Evolutionary conservation across 1,140 invertebrate species (phyloP).

Genomic region (Bombus confusus): DNA sequence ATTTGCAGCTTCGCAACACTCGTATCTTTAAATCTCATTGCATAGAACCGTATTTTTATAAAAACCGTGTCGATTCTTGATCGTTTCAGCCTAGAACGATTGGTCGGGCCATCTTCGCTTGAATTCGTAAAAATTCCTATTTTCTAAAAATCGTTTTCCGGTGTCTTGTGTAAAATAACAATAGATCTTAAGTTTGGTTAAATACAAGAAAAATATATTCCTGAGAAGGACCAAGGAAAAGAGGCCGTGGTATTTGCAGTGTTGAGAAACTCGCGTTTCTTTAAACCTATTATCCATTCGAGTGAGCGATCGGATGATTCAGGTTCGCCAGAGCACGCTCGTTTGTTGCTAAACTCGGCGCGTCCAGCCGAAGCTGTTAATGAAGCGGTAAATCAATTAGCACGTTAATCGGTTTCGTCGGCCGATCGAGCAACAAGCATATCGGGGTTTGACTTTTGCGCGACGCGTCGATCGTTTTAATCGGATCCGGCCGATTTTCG

Average conservation of each 20-base stretch:
- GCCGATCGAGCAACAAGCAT: slow-evolving; percentile 20
- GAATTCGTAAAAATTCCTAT: no score
- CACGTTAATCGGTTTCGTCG: slow-evolving; percentile 28
- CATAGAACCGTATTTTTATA: no score
- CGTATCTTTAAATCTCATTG: no score
- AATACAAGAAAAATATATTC: background rate
- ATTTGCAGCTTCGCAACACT: no score
- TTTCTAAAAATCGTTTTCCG: no score
- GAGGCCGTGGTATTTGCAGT: background rate
- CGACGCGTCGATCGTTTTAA: slow-evolving; percentile 34
- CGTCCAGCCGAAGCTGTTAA: slow-evolving; percentile 15
- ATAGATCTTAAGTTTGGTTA: background rate
- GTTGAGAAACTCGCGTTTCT: background rate
- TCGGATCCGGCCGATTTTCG: slow-evolving; percentile 31
- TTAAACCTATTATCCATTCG: background rate
- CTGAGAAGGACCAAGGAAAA: background rate
- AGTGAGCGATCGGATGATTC: background rate
- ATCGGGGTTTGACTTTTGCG: slow-evolving; percentile 20
- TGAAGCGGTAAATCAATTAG: slow-evolving; percentile 44
- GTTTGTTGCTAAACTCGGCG: slow-evolving; percentile 21
- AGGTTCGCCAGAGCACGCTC: background rate
- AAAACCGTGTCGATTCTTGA: no score
- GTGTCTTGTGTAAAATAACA: background rate
- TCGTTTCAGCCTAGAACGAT: no score
- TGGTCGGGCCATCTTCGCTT: no score